phyloP scores from a whole-genome alignment of 2,113 vertebrate species.

The Micronycteris hirsuta region DNA sequence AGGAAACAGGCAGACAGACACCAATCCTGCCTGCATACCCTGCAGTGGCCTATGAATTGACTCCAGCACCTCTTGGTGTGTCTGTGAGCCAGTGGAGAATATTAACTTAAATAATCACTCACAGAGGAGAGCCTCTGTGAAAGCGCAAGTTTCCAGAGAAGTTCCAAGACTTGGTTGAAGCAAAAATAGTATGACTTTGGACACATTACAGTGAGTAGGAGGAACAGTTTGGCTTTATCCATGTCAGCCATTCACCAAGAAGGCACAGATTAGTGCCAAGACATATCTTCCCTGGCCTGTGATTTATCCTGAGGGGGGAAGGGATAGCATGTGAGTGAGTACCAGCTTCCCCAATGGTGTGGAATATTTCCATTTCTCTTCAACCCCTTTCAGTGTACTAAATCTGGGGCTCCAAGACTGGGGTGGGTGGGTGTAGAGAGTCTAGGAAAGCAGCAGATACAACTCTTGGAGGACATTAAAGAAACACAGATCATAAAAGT shows the following conservation, averaged over 20 bases:
- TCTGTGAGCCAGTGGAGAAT: not conserved
- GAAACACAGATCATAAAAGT: not conserved
- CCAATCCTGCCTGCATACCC: not conserved
- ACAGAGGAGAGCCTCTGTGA: not conserved
- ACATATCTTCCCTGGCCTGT: not conserved
- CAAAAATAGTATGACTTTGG: not conserved
- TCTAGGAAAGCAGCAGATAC: not conserved
- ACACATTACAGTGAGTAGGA: not conserved
- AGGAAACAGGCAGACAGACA: not conserved
- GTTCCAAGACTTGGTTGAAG: not conserved
- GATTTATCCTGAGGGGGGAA: not conserved
- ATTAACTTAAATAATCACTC: not conserved
- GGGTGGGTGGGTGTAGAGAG: not conserved
- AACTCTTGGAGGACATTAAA: not conserved
- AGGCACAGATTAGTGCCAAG: not conserved
- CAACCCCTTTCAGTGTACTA: not conserved
- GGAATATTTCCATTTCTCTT: not conserved
- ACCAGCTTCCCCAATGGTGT: not conserved
- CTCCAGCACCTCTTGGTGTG: not conserved
- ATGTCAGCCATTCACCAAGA: not conserved
- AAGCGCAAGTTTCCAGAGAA: not conserved
- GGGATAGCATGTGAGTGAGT: not conserved
- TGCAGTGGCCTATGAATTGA: not conserved
- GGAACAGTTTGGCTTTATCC: not conserved
- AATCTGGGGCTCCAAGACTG: not conserved